Base-by-base conservation (phyloP, 2,797 vertebrate genomes). In the Channallabes apus region DNA sequence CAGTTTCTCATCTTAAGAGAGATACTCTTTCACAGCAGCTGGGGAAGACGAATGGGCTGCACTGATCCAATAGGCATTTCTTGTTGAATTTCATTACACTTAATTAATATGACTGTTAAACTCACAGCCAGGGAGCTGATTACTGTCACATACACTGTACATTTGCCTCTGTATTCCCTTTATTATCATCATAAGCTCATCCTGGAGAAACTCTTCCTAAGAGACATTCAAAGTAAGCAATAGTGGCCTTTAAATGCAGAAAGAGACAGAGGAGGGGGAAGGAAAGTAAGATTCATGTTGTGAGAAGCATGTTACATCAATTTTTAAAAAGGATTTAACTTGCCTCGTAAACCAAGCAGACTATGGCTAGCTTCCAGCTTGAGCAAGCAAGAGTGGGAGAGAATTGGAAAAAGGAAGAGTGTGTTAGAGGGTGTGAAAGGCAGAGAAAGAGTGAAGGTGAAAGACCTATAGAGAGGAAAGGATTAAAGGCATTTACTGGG, bases 401-500 rank as follows among this genome's bases (percentile, higher is more conserved):
- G 20, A 56, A 71, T 0, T 90, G 95, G 95, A 77, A 32, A 58
- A 29, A 67, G 54, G 61, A 56, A 65, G 15, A 56, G 38, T 41
- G 14, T 5, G 32, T 22, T 46, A 38, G 32, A 79, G n/a, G 35
- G 59, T 17, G n/a, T 15, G 38, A 41, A 65, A 27, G 79, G 67
- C 68, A 27, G 3, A 68, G 65, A 95, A 95, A 29, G 22, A 76
- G 29, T 51, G 24, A 75, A 58, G 29, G 73, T 64, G 46, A 68
- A 75, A 71, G 22, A 67, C 20, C 56, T 38, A 59, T 27, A 59
- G 51, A 81, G 56, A 79, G 75, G n/a, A 67, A 96, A 94, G 96
- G 95, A 96, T 94, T 93, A 92, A 93, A 94, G 89, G 93, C 93
- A 95, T 94, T 94, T 94, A 95, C 94, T 95, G 93, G 92, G 91